Evolutionary conservation across 2,888 invertebrate species (phyloP), one percentile per base, ranked within the genome.

Genomic region (Cephus sareptanus): DNA sequence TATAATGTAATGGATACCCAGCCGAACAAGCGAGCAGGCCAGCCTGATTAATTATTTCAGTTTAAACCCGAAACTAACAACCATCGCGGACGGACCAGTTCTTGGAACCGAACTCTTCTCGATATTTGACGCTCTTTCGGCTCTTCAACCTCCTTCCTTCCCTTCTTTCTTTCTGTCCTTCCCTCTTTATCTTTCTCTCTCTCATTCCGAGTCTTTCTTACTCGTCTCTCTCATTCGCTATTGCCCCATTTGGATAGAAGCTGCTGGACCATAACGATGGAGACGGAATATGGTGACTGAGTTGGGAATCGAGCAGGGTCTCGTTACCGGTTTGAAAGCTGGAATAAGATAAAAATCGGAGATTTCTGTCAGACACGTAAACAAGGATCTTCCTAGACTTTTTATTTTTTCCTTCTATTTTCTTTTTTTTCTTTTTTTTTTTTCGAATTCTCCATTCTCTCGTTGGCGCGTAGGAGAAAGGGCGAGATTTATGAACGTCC

Each of bases 21-120:
- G 70, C 80, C 81, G 81, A 83, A 82, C 82, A 77, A 73, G 69
- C 77, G 73, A 73, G 35, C 75, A 82, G 79, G 73, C 82, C 83
- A 77, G 83, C 83, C 87, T 89, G 90, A 91, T 91, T 90, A 91
- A 91, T 91, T 91, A 91, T 91, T 91, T 89, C 87, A 85, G 84
- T 89, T 89, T 86, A 83, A 86, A 86, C 82, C 86, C 85, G 86
- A 89, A 89, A 85, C 88, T 86, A 89, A 88, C 89, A 88, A 85
- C 86, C 86, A 83, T 86, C 82, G 85, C 81, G 83, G 79, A 79
- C 78, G 75, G 75, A 79, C 81, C 79, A 77, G 81, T 91, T 91
- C 89, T 88, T 75, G 84, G 89, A 90, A 90, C 81, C 83, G 83
- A 86, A 84, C 76, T 81, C 83, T 82, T 79, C 82, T 81, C 85